Evolutionary conservation across 1,140 invertebrate genomes (phyloP).

Genomic region (honey bee (Apis mellifera)): DNA sequence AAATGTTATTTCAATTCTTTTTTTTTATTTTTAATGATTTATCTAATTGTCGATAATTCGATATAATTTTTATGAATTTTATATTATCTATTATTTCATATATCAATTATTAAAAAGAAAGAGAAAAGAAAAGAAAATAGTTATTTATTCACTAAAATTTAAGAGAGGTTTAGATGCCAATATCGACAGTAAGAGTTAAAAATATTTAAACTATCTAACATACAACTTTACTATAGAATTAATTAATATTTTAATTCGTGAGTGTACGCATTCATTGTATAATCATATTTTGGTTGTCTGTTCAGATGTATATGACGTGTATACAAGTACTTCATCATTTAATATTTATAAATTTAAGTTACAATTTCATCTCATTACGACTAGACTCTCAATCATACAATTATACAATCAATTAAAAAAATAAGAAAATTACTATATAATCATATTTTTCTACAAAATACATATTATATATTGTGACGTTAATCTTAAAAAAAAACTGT

Average conservation of each 20-base stretch:
- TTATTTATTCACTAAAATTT: neutral
- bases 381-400: neutral
- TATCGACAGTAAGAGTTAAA: neutral
- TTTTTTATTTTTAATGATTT: neutral
- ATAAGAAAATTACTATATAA: neutral
- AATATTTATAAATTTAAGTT: neutral
- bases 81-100: neutral
- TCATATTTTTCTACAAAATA: neutral
- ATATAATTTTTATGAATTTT: neutral
- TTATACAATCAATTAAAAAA: neutral
- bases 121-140: neutral
- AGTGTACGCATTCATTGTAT: neutral
- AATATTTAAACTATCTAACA: neutral
- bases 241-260: neutral
- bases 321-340: neutral
- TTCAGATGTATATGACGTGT: neutral
- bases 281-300: neutral
- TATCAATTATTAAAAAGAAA: neutral
- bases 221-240: neutral
- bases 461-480: neutral
- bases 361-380: slow-evolving; percentile 1
- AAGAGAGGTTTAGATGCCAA: neutral
- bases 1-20: slow-evolving; percentile 29
- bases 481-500: neutral
- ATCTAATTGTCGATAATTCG: neutral